Evolutionary conservation across 1,140 invertebrate species (phyloP).

Genomic region (Ooceraea biroi): DNA sequence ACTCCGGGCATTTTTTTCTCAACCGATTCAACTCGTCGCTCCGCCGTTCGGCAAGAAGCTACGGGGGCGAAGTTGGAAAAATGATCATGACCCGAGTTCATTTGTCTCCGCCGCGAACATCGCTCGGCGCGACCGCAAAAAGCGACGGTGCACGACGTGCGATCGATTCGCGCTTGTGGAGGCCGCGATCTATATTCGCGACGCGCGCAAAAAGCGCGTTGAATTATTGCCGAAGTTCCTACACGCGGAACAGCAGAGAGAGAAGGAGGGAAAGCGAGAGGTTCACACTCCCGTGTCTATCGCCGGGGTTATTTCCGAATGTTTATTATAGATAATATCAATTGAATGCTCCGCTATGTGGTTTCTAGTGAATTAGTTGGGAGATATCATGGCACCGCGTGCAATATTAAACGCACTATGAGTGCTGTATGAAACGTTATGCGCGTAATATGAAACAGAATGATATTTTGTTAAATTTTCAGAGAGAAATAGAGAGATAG

Average conservation of each 20-base stretch:
- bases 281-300: constrained; percentile 15
- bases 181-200: constrained; percentile 60
- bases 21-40: not conserved
- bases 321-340: constrained; percentile 64
- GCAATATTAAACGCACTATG: constrained; percentile 53
- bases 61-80: constrained; percentile 50
- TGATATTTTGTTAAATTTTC: constrained; percentile 37
- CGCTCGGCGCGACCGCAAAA: constrained; percentile 53
- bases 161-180: constrained; percentile 59
- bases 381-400: constrained; percentile 45
- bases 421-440: constrained; percentile 38
- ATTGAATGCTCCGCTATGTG: constrained; percentile 51
- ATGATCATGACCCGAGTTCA: constrained; percentile 62
- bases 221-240: constrained; percentile 61
- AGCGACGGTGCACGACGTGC: constrained; percentile 48
- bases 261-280: not conserved
- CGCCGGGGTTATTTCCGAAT: constrained; percentile 56
- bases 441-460: constrained; percentile 12
- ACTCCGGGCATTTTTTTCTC: constrained; percentile 7
- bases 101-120: constrained; percentile 61
- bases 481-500: not conserved
- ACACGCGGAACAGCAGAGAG: not conserved
- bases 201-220: constrained; percentile 56
- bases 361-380: constrained; percentile 60
- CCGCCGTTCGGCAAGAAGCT: constrained; percentile 43